Conservation (phyloP, 2,888 invertebrate genomes). For the Callyntrura sp. region DNA sequence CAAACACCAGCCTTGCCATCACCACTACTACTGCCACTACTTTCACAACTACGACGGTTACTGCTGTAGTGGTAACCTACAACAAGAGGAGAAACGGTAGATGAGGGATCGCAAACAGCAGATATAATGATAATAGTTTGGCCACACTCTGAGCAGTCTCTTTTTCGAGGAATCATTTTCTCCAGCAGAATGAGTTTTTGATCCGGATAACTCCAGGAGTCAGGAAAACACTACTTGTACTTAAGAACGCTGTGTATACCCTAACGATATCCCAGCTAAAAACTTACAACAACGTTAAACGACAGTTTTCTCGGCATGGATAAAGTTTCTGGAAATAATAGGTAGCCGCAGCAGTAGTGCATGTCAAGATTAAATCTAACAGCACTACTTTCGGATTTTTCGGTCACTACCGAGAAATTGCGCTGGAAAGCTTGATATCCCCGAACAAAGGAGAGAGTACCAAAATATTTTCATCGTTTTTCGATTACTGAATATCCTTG, state of each 20-base stretch:
- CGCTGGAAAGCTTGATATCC: not conserved
- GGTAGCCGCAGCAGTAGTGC: not conserved
- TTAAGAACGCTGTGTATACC: not conserved
- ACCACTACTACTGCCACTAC: not conserved
- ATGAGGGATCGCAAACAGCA: slow-evolving; percentile 19
- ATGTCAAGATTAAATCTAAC: too few species aligned
- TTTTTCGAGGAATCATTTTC: slow-evolving; percentile 64
- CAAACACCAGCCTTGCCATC: slow-evolving; percentile 32
- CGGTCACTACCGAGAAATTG: not conserved
- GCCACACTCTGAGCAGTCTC: slow-evolving; percentile 47
- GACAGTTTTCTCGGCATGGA: too few species aligned
- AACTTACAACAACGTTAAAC: too few species aligned
- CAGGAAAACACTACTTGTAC: slow-evolving; percentile 13
- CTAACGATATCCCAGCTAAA: too few species aligned
- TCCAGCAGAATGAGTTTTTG: slow-evolving; percentile 59
- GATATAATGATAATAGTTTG: slow-evolving; percentile 34
- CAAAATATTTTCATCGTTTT: slow-evolving; percentile 11
- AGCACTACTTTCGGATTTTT: slow-evolving; percentile 21
- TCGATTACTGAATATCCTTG: too few species aligned
- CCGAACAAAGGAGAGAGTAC: not conserved
- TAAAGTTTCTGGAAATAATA: too few species aligned
- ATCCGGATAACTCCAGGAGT: slow-evolving; percentile 68
- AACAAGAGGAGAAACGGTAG: not conserved
- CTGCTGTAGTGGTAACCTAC: not conserved
- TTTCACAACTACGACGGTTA: too few species aligned